These are phyloP conservation scores for Drosophila pallidifrons DNA, from an alignment of 1,140 invertebrate species.

Conservation along the genomic window DNA sequence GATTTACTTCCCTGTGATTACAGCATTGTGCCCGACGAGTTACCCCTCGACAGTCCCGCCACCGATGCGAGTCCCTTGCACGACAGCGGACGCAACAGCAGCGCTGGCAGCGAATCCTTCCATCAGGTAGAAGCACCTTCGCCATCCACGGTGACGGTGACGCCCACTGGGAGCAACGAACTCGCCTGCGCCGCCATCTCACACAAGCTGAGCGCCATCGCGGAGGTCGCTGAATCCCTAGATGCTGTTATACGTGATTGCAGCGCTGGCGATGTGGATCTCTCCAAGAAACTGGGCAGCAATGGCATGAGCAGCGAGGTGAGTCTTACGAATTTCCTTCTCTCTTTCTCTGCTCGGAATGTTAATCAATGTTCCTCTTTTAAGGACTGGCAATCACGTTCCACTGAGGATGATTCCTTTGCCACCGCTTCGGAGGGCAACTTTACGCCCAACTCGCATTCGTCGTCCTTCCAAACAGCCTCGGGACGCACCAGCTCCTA, in stretches of 20 bases:
- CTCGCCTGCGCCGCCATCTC: conserved; percentile 89
- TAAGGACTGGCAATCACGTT: conserved; percentile 84
- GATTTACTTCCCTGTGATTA: conserved; percentile 60
- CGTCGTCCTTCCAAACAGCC: conserved; percentile 89
- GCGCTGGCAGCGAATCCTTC: conserved; percentile 55
- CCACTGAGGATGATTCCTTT: conserved; percentile 87
- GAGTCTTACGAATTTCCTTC: conserved; percentile 12
- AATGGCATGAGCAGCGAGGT: conserved; percentile 69
- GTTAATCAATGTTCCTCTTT: not conserved
- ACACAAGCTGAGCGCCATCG: conserved; percentile 88
- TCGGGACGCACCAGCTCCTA: conserved; percentile 87
- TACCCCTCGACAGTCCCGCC: conserved; percentile 56
- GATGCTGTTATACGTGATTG: conserved; percentile 87
- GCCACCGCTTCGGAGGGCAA: conserved; percentile 90
- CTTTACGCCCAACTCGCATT: conserved; percentile 87
- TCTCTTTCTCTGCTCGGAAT: too few relatives aligned
- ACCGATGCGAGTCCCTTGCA: conserved; percentile 62
- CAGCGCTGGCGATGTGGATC: conserved; percentile 52
- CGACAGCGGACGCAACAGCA: conserved; percentile 67
- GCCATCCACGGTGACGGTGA: conserved; percentile 47
- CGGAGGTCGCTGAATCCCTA: conserved; percentile 88
- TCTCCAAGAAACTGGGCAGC: conserved; percentile 73
- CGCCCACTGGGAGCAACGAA: conserved; percentile 85
- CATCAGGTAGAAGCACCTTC: conserved; percentile 1
- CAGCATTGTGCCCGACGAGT: conserved; percentile 74